A percentile compares a stretch with the other conserved stretches of the same genome.
These are phyloP conservation scores for Ommatoiulus sabulosus DNA, from an alignment of 2,888 invertebrate genomes.

Conservation along the genomic window DNA sequence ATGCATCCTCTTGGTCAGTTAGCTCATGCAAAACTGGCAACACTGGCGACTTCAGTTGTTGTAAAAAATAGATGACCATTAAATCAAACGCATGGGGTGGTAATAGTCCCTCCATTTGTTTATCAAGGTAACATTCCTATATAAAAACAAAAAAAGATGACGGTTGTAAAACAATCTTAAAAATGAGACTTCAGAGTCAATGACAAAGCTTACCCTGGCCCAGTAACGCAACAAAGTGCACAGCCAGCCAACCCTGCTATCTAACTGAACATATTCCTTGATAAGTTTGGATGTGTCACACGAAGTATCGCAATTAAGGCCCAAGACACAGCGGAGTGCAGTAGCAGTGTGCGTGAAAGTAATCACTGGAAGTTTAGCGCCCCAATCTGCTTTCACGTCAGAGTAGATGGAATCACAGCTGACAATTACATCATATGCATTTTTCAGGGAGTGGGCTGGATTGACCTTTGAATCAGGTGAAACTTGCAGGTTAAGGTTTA, in stretches of 20 bases:
- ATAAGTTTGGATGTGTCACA: conserved; percentile 63
- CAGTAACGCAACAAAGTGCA: conserved; percentile 66
- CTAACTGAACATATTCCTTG: conserved; percentile 64
- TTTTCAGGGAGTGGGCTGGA: conserved; percentile 56
- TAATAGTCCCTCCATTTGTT: conserved; percentile 69
- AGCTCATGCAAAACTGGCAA: conserved; percentile 70
- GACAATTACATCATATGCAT: conserved; percentile 44
- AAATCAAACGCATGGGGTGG: conserved; percentile 70
- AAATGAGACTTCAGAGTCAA: neutral
- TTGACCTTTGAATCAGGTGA: conserved; percentile 59
- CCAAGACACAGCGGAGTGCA: conserved; percentile 64
- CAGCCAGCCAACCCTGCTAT: conserved; percentile 65
- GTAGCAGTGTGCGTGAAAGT: conserved; percentile 64
- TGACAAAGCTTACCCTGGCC: conserved; percentile 67
- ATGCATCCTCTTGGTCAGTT: conserved; percentile 50
- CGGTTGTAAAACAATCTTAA: neutral
- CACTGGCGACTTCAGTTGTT: conserved; percentile 66
- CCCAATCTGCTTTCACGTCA: conserved; percentile 66
- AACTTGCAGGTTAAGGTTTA: conserved; percentile 68
- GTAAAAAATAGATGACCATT: conserved; percentile 71
- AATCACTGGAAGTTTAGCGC: conserved; percentile 67
- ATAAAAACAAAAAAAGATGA: conserved; percentile 59
- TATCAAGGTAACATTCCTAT: conserved; percentile 69
- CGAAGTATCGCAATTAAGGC: conserved; percentile 66
- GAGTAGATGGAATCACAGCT: neutral